Evolutionary conservation across 2,113 vertebrate species (phyloP), one percentile per base, ranked within the genome.

Genomic region (Synchiropus splendidus): DNA sequence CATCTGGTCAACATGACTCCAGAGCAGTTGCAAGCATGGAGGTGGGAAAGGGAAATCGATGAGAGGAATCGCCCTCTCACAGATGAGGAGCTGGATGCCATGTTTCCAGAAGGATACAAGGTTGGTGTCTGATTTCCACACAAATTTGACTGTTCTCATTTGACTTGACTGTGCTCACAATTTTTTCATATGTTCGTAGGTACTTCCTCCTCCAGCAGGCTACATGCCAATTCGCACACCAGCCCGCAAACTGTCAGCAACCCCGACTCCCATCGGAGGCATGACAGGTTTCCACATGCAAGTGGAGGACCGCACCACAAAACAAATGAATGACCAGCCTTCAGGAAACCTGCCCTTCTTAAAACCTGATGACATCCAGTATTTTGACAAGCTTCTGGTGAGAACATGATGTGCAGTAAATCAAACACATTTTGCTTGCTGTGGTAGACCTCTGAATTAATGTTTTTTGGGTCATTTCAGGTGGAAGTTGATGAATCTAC

Each of bases 221-320:
- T 99, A 99, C 1, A 94, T 99, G 11, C 94, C 94, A 12, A 99
- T 99, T 77, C 90, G 95, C 16, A 99, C 95, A 31, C 95, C 95
- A 2, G 95, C 95, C 36, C 90, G 95, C 10, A 99, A 99, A 47
- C 83, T 99, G 33, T 89, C 92, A 0, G 94, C 95, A 13, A 99
- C 95, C 0, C 95, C 95, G n/a, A 99, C 95, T 0, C 95, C 95
- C 1, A 83, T 99, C 17, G 94, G 94, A 1, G 94, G 95, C 1
- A 91, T 99, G 91, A 98, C 94, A 1, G 95, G 95, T 5, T 99
- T 99, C 85, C 95, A 97, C 79, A 99, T 99, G 94, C 95, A 98
- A 71, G 85, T 77, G 0, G 94, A 98, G 71, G 95, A 99, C 47
- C 82, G 92, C 18, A 89, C 92, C 12, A 93, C 92, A 69, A 99